These are phyloP conservation scores for Holacanthella duospinosa DNA, from an alignment of 2,888 invertebrate species.

Conservation along the genomic window DNA sequence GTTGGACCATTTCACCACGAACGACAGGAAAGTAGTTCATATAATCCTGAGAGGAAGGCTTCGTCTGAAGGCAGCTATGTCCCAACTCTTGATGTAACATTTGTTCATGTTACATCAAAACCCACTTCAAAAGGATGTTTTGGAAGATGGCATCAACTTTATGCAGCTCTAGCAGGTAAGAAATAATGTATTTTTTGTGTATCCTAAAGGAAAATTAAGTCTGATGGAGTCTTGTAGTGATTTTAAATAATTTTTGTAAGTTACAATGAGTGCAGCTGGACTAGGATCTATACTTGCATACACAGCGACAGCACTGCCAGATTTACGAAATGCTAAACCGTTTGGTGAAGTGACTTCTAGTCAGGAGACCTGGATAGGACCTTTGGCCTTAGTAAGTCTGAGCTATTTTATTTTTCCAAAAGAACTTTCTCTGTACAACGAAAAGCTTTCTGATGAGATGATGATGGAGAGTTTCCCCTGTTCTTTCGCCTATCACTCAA, in stretches of 20 bases:
- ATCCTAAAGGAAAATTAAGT: not conserved
- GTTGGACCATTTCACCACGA: too few species aligned
- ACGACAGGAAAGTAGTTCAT: too few species aligned
- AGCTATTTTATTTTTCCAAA: not conserved
- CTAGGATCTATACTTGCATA: constrained; percentile 30
- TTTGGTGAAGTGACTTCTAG: constrained; percentile 22
- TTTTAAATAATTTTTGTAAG: constrained; percentile 15
- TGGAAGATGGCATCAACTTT: not conserved
- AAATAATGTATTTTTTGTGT: too few species aligned
- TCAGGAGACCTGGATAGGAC: constrained; percentile 34
- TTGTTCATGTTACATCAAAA: too few species aligned
- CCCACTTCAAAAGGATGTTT: too few species aligned
- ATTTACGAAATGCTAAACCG: constrained; percentile 22
- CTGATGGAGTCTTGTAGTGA: not conserved
- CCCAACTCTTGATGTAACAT: too few species aligned
- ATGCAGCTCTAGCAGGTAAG: not conserved
- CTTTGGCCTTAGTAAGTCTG: constrained; percentile 27
- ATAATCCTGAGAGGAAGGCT: too few species aligned
- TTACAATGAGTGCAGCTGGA: constrained; percentile 29
- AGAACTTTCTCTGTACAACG: not conserved
- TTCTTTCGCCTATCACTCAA: not conserved
- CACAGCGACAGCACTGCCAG: constrained; percentile 33
- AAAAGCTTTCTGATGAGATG: constrained; percentile 1
- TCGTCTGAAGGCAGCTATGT: too few species aligned
- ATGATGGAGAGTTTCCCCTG: not conserved